phyloP scores from a whole-genome alignment of 2,888 invertebrate genomes.

The Meloe dianella region DNA sequence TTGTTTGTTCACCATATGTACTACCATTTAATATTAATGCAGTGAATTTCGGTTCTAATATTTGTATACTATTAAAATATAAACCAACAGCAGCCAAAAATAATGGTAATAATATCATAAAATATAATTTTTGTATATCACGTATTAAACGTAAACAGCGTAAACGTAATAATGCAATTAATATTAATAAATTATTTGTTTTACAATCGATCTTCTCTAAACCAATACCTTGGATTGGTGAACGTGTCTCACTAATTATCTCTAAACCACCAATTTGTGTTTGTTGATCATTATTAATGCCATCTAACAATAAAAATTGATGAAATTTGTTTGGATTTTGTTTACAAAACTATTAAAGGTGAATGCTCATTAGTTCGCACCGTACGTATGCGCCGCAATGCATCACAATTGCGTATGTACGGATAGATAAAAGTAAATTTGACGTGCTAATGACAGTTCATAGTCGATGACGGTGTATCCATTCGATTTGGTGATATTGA shows the following conservation, averaged over 20 bases:
- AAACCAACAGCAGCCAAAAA: constrained; percentile 72
- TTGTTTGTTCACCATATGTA: constrained; percentile 67
- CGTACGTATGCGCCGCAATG: too few relatives aligned
- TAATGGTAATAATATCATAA: constrained; percentile 75
- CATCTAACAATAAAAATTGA: constrained; percentile 55
- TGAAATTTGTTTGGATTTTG: too few relatives aligned
- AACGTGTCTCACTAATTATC: constrained; percentile 60
- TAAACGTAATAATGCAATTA: constrained; percentile 72
- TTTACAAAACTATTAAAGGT: too few relatives aligned
- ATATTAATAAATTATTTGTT: constrained; percentile 68
- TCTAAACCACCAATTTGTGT: constrained; percentile 59
- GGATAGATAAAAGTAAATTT: too few relatives aligned
- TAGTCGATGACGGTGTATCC: too few relatives aligned
- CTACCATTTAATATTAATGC: constrained; percentile 68
- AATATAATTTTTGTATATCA: constrained; percentile 71
- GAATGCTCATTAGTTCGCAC: too few relatives aligned
- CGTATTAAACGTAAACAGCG: constrained; percentile 70
- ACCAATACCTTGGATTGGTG: constrained; percentile 65
- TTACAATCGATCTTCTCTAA: constrained; percentile 70
- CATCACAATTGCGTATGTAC: too few relatives aligned
- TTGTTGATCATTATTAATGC: constrained; percentile 35
- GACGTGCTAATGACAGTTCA: too few relatives aligned
- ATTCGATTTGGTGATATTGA: too few relatives aligned
- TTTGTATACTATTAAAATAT: constrained; percentile 67
- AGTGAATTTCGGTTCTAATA: constrained; percentile 67